phyloP scores from a whole-genome alignment of 2,797 vertebrate genomes.

The Mycteria americana region DNA sequence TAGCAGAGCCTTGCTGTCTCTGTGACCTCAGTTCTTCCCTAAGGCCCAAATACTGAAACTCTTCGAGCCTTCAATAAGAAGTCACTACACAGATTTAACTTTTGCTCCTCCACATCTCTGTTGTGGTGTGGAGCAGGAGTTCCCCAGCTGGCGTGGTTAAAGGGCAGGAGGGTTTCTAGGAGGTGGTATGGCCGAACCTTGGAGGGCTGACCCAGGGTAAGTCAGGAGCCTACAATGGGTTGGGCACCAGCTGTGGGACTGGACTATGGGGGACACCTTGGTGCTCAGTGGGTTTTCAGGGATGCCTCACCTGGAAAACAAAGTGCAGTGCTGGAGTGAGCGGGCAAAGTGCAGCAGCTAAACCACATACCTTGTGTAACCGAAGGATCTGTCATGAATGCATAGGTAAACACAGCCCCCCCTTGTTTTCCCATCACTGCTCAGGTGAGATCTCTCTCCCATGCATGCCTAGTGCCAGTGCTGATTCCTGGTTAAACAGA shows the following conservation, averaged over 20 bases:
- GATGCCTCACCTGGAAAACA: neutral
- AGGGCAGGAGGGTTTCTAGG: neutral
- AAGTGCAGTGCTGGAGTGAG: neutral
- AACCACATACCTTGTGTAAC: neutral
- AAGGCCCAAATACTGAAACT: neutral
- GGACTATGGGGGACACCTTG: neutral
- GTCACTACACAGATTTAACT: neutral
- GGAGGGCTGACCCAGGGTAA: neutral
- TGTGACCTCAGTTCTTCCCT: neutral
- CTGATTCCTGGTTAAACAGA: neutral
- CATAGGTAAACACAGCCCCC: neutral
- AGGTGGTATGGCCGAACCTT: neutral
- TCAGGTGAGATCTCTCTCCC: neutral
- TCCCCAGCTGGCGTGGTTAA: fast-evolving
- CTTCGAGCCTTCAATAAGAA: neutral
- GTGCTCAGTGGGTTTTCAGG: neutral
- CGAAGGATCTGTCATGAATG: neutral
- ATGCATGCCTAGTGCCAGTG: no score
- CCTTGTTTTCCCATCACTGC: neutral
- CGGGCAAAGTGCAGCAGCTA: neutral
- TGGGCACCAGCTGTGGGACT: neutral
- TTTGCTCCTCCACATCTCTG: neutral
- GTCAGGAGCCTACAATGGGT: neutral
- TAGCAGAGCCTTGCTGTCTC: neutral
- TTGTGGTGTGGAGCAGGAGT: neutral